These are phyloP conservation scores for Solenodon paradoxus DNA, from an alignment of 2,113 vertebrate species.

Conservation along the genomic window DNA sequence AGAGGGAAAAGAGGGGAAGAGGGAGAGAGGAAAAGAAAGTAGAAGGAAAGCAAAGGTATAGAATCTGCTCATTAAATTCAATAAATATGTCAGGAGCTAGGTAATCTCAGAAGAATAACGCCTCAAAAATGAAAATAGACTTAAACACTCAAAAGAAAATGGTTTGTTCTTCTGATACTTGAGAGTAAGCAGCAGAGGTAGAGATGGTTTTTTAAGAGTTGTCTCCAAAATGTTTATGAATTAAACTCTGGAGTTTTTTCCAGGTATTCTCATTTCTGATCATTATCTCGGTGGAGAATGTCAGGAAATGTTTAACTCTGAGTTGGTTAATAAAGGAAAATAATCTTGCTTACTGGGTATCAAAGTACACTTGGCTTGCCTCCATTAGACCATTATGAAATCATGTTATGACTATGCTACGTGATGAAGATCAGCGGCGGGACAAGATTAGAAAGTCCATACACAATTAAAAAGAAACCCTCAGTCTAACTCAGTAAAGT, in stretches of 20 bases:
- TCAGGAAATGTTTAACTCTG: conserved; percentile 29
- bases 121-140: no score
- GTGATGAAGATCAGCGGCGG: background rate
- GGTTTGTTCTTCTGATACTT: background rate
- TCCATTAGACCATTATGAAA: conserved; percentile 21
- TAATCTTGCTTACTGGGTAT: background rate
- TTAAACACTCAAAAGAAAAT: background rate
- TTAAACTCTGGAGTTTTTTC: background rate
- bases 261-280: background rate
- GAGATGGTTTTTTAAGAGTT: background rate
- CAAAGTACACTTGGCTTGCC: conserved; percentile 43
- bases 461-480: conserved; percentile 12
- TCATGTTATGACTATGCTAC: background rate
- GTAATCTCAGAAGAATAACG: background rate
- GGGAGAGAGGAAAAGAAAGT: accelerated
- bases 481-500: background rate
- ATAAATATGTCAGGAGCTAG: background rate
- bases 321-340: conserved; percentile 28
- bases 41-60: background rate
- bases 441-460: conserved; percentile 1
- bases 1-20: background rate
- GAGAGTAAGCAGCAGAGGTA: background rate
- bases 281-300: background rate
- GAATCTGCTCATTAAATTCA: background rate
- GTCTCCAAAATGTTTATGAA: background rate